Conservation (phyloP, 2,113 vertebrate species). For the Peromyscus polionotus region DNA sequence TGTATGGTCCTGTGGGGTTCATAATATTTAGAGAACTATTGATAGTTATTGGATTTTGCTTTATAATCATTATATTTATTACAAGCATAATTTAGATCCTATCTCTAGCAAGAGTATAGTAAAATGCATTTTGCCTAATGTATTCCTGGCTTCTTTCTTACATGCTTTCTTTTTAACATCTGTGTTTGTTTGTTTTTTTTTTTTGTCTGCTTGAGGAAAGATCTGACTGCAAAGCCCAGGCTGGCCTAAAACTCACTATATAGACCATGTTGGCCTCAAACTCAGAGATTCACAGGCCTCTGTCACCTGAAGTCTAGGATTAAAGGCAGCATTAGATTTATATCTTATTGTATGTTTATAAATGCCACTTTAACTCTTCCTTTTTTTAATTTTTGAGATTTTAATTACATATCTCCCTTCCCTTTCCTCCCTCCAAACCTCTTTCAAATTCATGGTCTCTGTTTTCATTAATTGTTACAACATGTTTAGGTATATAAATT, state of each 20-base stretch:
- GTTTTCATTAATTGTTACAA: not conserved
- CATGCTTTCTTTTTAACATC: not conserved
- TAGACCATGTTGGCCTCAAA: not conserved
- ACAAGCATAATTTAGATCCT: not conserved
- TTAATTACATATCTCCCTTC: not conserved
- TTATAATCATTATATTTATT: not conserved
- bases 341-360: not conserved
- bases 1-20: not conserved
- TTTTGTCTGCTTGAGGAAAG: not conserved
- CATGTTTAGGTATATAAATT: not conserved
- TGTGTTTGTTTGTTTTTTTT: constrained; percentile 8
- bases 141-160: not conserved
- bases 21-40: not conserved
- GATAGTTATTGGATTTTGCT: not conserved
- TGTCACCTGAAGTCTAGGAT: not conserved
- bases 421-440: not conserved
- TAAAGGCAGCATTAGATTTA: constrained; percentile 2
- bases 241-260: not conserved
- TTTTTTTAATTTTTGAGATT: not conserved
- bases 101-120: not conserved
- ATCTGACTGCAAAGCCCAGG: not conserved
- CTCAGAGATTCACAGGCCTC: not conserved
- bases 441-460: not conserved
- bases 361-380: not conserved
- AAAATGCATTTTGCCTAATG: not conserved